Percentiles rank a stretch among this genome's conserved stretches.
These are phyloP conservation scores for Neogobius melanostomus DNA, from an alignment of 2,113 vertebrate species.

Conservation along the genomic window DNA sequence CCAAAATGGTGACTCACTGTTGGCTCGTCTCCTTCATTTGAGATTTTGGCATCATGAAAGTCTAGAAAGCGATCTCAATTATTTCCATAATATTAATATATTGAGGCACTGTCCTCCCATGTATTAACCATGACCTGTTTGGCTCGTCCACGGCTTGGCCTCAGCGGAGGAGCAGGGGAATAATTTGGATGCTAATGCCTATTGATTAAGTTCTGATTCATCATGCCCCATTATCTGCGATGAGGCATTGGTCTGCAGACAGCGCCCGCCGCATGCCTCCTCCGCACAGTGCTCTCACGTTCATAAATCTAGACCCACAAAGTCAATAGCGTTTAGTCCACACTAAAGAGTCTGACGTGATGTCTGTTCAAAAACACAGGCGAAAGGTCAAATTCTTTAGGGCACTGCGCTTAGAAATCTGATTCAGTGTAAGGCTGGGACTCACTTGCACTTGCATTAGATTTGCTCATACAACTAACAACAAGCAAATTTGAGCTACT, in stretches of 20 bases:
- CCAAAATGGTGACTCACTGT: too few relatives aligned
- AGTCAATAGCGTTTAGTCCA: conserved; percentile 27
- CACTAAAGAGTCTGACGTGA: conserved; percentile 17
- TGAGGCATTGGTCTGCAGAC: conserved; percentile 21
- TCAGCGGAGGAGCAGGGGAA: conserved; percentile 17
- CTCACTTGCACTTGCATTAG: too few relatives aligned
- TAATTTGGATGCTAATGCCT: conserved; percentile 57
- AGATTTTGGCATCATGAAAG: too few relatives aligned
- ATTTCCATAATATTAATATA: background rate
- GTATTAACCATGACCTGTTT: conserved; percentile 34
- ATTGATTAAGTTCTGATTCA: conserved; percentile 61
- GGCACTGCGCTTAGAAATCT: background rate
- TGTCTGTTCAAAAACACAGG: conserved; percentile 5
- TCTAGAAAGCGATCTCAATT: too few relatives aligned
- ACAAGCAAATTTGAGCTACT: too few relatives aligned
- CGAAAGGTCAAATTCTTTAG: conserved; percentile 18
- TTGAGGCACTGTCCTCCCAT: conserved; percentile 5
- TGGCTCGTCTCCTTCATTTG: too few relatives aligned
- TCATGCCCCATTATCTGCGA: conserved; percentile 48
- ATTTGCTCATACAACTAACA: too few relatives aligned
- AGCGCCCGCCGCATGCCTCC: background rate
- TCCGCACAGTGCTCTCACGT: conserved; percentile 9
- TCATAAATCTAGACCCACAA: conserved; percentile 26
- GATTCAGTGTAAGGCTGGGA: too few relatives aligned
- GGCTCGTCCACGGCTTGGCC: conserved; percentile 3